A percentile compares a stretch with the other conserved stretches of the same genome.
Conservation (phyloP, 1,140 invertebrate species). For the Bombus breviceps region DNA sequence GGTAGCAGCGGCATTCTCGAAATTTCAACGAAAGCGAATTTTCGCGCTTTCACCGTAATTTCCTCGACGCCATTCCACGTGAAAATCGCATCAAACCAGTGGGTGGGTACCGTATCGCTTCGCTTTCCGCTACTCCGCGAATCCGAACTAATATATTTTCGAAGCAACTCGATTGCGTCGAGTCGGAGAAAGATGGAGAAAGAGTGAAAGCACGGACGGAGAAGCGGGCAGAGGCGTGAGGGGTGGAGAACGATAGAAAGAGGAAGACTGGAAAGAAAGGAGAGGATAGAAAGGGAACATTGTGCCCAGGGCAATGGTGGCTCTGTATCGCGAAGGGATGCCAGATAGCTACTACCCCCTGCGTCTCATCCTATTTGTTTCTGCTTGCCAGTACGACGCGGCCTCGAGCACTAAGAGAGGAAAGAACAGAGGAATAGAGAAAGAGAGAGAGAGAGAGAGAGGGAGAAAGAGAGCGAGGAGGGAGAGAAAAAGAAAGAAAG, state of each 20-base stretch:
- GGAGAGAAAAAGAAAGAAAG: not conserved
- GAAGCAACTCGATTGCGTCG: constrained; percentile 72
- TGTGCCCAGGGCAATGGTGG: constrained; percentile 68
- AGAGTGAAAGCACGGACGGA: constrained; percentile 2
- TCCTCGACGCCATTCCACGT: constrained; percentile 66
- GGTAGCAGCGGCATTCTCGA: constrained; percentile 63
- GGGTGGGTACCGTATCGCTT: constrained; percentile 63
- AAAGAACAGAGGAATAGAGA: constrained; percentile 1
- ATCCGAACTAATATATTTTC: constrained; percentile 76
- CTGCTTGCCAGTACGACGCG: constrained; percentile 66
- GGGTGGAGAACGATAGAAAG: not conserved
- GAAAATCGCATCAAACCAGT: constrained; percentile 69
- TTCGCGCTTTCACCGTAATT: constrained; percentile 74
- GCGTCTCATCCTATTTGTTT: constrained; percentile 75
- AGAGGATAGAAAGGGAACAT: constrained; percentile 58
- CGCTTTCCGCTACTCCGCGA: constrained; percentile 70
- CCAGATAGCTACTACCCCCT: constrained; percentile 51
- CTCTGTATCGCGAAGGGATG: constrained; percentile 62
- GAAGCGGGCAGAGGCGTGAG: not conserved
- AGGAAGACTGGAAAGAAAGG: constrained; percentile 11
- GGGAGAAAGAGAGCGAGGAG: not conserved
- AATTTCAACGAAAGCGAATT: constrained; percentile 73
- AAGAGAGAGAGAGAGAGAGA: not conserved
- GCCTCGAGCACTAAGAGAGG: constrained; percentile 56
- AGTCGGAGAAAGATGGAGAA: constrained; percentile 55